Conservation (phyloP, 2,113 vertebrate genomes). For the Halcyon senegalensis region DNA sequence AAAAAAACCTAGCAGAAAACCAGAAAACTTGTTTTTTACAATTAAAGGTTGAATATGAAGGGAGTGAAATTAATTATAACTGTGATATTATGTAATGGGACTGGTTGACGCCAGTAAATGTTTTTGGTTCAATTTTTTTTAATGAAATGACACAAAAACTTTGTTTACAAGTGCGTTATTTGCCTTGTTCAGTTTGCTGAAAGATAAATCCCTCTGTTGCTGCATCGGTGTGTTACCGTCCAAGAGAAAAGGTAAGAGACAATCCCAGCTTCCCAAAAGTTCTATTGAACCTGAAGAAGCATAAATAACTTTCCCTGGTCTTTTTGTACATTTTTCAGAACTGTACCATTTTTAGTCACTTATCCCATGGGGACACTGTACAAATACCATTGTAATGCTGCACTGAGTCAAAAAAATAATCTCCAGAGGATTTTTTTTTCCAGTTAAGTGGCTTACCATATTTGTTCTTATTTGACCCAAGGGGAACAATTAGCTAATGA, state of each 20-base stretch:
- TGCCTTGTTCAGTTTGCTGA: not conserved
- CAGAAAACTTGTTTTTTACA: not conserved
- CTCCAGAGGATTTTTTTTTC: not conserved
- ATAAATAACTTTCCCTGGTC: not conserved
- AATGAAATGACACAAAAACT: not conserved
- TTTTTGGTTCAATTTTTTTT: not conserved
- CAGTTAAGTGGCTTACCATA: not conserved
- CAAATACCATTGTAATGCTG: not conserved
- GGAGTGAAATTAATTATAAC: not conserved
- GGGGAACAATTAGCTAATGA: not conserved
- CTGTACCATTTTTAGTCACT: not conserved
- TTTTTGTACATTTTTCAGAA: not conserved
- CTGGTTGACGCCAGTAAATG: not conserved
- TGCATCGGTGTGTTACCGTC: not conserved
- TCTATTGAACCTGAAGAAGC: not conserved
- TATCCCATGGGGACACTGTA: not conserved
- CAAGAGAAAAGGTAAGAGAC: not conserved
- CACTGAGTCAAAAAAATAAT: not conserved
- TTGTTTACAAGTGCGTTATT: not conserved
- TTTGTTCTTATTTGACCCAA: not conserved
- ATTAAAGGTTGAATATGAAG: constrained; percentile 10
- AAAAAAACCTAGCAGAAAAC: not conserved
- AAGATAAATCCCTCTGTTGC: not conserved
- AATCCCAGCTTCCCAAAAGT: not conserved
- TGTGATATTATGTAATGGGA: not conserved